These are phyloP conservation scores for Phthorimaea operculella DNA, from an alignment of 1,140 invertebrate species.

Conservation along the genomic window DNA sequence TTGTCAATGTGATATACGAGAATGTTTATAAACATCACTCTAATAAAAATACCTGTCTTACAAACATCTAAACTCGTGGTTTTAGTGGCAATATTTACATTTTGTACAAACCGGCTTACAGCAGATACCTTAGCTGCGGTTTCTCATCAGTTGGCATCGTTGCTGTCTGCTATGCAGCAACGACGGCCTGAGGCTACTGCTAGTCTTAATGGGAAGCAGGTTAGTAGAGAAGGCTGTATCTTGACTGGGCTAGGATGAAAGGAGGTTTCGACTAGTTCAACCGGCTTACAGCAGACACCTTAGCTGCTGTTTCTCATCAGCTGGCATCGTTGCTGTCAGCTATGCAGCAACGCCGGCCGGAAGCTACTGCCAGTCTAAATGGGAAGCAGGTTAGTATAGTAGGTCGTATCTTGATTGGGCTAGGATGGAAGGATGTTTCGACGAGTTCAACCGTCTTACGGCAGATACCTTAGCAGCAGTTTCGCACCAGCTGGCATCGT, in stretches of 20 bases:
- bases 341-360: conserved; percentile 37
- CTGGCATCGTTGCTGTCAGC: conserved; percentile 78
- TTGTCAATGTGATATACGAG: too few relatives aligned
- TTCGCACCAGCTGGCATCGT: conserved; percentile 81
- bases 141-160: conserved; percentile 81
- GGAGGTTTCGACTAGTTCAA: conserved; percentile 99
- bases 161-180: conserved; percentile 69
- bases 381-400: conserved; percentile 84
- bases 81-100: too few relatives aligned
- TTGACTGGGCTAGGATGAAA: conserved; percentile 90
- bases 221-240: conserved; percentile 87
- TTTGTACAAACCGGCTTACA: conserved; percentile 94
- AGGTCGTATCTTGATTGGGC: conserved; percentile 91
- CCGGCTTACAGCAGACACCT: conserved; percentile 89
- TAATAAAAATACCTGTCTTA: too few relatives aligned
- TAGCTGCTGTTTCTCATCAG: conserved; percentile 88
- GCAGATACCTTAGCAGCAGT: conserved; percentile 93
- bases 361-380: conserved; percentile 72
- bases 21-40: too few relatives aligned
- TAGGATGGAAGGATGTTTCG: conserved; percentile 97
- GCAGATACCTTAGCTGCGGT: conserved; percentile 93
- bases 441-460: conserved; percentile 96
- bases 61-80: too few relatives aligned
- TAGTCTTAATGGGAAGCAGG: conserved; percentile 79
- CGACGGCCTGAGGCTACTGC: conserved; percentile 52